Conservation (phyloP, 2,797 vertebrate species). For the Enteromius fasciolatus region DNA sequence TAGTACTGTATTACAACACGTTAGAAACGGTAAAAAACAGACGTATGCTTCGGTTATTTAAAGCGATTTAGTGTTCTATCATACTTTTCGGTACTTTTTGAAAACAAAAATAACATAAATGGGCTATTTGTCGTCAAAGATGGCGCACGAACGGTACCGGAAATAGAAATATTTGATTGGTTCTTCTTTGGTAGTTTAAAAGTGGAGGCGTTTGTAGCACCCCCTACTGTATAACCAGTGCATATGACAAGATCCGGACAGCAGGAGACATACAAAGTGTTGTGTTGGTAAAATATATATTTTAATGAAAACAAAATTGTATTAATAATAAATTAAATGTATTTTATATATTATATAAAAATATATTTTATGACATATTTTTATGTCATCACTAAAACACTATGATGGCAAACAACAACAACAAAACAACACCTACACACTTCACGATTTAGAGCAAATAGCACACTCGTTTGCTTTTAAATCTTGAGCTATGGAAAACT, state of each 20-base stretch:
- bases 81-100: slow-evolving; percentile 46
- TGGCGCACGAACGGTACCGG: slow-evolving; percentile 45
- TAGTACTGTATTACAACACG: slow-evolving; percentile 2
- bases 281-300: neutral
- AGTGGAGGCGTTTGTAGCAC: neutral
- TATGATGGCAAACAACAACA: neutral
- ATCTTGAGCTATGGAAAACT: too few species aligned
- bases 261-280: neutral
- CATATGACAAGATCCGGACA: neutral
- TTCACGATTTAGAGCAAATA: neutral
- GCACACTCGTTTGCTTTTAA: neutral
- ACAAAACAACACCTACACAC: neutral
- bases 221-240: neutral
- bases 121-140: slow-evolving; percentile 31
- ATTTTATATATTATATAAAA: too few species aligned
- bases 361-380: too few species aligned
- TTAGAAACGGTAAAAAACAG: neutral
- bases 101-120: slow-evolving; percentile 44
- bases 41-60: slow-evolving; percentile 6
- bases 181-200: slow-evolving; percentile 40
- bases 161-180: slow-evolving; percentile 36
- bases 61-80: slow-evolving; percentile 24
- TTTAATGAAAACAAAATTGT: neutral
- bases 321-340: neutral
- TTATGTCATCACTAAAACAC: neutral